Evolutionary conservation across 1,140 invertebrate genomes (phyloP), one percentile per base, ranked within the genome.

Genomic region (Drosophila lacertosa): DNA sequence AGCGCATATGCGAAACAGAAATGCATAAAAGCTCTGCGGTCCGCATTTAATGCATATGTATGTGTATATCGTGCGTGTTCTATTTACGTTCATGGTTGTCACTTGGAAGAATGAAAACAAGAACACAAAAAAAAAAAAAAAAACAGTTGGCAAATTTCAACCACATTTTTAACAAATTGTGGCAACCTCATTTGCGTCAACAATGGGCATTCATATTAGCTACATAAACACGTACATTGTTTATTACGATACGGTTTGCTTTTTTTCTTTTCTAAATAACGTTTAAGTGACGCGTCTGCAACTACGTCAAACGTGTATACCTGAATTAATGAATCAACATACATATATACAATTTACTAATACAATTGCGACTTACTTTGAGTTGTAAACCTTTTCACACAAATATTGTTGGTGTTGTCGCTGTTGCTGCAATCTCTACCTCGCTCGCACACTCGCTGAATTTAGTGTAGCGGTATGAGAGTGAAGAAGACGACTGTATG

Each of bases 371-470:
- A 88, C 82, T 86, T 88, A 88, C 82, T 82, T 82, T 82, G 71
- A 81, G 78, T 89, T 89, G 86, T 89, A 89, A 89, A 89, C 86
- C 86, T 86, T 88, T 83, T 81, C 74, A 73, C 81, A 81, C 74
- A 35, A 54, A 73, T 75, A 58, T 58, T 71, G 76, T 48, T 77
- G 70, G 44, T 65, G 59, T 50, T 57, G 51, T 13, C 48, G 62
- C 22, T 51, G 47, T 57, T 76, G 59, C 35, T 53, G 69, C 32
- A 47, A 44, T 74, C 74, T 73, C 76, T 70, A 60, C 44, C 65
- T 77, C 32, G 40, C 74, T 74, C 69, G 16, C 60, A 53, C 62
- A 63, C 66, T 39, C 59, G 53, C 42, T 42, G 57, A 18, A 50
- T 67, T 53, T 57, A 64, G 37, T 45, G 55, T 44, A 22, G 37